Percentiles rank a stretch among this genome's conserved stretches.
Evolutionary conservation across 2,888 invertebrate genomes (phyloP).

Genomic region (Endomychus coccineus): DNA sequence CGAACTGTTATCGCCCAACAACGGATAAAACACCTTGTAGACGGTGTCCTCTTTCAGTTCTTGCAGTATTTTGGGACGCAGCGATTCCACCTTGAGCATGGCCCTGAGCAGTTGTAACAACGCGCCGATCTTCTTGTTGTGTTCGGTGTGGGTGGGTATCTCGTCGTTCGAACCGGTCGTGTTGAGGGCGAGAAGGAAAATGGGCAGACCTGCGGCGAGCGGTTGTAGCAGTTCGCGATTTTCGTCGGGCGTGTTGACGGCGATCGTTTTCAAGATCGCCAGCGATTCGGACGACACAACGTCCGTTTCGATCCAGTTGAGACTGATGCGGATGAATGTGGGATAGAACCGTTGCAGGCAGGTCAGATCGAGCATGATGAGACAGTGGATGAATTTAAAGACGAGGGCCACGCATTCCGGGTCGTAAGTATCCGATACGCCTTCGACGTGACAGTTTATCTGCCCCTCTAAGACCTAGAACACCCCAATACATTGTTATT

Average conservation of each 20-base stretch:
- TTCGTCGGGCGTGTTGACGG: slow-evolving; percentile 33
- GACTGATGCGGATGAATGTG: slow-evolving; percentile 40
- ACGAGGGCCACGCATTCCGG: slow-evolving; percentile 46
- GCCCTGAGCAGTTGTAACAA: slow-evolving; percentile 46
- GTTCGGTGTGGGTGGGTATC: slow-evolving; percentile 31
- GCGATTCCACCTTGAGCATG: slow-evolving; percentile 37
- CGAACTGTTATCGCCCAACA: slow-evolving; percentile 34
- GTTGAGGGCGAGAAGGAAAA: slow-evolving; percentile 41
- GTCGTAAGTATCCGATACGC: slow-evolving; percentile 30
- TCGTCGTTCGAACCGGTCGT: slow-evolving; percentile 34
- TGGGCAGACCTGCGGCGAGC: slow-evolving; percentile 35
- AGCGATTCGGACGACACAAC: slow-evolving; percentile 44
- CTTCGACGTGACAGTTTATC: slow-evolving; percentile 6
- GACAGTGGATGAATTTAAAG: slow-evolving; percentile 46
- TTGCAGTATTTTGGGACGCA: slow-evolving; percentile 35
- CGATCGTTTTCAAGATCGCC: slow-evolving; percentile 41
- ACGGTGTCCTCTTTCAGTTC: slow-evolving; percentile 40
- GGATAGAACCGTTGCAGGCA: slow-evolving; percentile 41
- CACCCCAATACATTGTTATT: too few relatives aligned
- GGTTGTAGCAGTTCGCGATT: slow-evolving; percentile 31
- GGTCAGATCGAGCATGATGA: slow-evolving; percentile 43
- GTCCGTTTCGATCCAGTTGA: slow-evolving; percentile 47
- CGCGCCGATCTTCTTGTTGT: slow-evolving; percentile 41
- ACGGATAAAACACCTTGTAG: slow-evolving; percentile 40
- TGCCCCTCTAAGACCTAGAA: too few relatives aligned